Conservation (phyloP, 1,140 invertebrate species). For the Hyles euphorbiae region DNA sequence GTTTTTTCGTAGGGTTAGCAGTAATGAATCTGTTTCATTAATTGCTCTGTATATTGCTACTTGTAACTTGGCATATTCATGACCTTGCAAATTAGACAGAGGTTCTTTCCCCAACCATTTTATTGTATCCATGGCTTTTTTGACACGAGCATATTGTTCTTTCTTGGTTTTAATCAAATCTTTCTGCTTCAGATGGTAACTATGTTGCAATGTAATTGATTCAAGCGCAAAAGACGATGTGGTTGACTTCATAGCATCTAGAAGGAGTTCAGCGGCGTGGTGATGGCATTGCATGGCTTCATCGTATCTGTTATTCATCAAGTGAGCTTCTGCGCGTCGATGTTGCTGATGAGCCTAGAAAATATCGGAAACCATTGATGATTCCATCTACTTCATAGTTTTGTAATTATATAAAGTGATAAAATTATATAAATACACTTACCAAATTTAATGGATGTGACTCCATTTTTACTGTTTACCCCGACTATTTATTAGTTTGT, state of each 20-base stretch:
- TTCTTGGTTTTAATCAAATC: slow-evolving; percentile 75
- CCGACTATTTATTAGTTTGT: too few species aligned
- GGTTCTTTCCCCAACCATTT: slow-evolving; percentile 63
- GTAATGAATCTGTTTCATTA: slow-evolving; percentile 79
- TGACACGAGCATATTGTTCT: slow-evolving; percentile 76
- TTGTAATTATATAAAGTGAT: too few species aligned
- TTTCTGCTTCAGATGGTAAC: slow-evolving; percentile 79
- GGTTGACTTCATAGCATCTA: slow-evolving; percentile 75
- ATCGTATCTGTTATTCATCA: slow-evolving; percentile 76
- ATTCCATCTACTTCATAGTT: too few species aligned
- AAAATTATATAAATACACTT: slow-evolving; percentile 26
- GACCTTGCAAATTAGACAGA: slow-evolving; percentile 36
- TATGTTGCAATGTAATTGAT: slow-evolving; percentile 78
- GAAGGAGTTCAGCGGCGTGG: slow-evolving; percentile 76
- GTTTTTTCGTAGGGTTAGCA: slow-evolving; percentile 58
- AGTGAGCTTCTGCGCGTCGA: slow-evolving; percentile 77
- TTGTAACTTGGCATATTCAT: slow-evolving; percentile 70
- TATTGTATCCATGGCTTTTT: slow-evolving; percentile 75
- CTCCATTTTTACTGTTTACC: slow-evolving; percentile 39
- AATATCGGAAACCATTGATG: neutral
- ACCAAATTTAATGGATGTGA: slow-evolving; percentile 65
- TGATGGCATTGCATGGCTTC: slow-evolving; percentile 80
- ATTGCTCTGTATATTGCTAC: slow-evolving; percentile 77
- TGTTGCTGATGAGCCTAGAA: slow-evolving; percentile 80
- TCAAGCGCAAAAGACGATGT: slow-evolving; percentile 73